A percentile compares a stretch with the other conserved stretches of the same genome.
Conservation (phyloP, 2,797 vertebrate genomes). For the Pempheris klunzingeri region DNA sequence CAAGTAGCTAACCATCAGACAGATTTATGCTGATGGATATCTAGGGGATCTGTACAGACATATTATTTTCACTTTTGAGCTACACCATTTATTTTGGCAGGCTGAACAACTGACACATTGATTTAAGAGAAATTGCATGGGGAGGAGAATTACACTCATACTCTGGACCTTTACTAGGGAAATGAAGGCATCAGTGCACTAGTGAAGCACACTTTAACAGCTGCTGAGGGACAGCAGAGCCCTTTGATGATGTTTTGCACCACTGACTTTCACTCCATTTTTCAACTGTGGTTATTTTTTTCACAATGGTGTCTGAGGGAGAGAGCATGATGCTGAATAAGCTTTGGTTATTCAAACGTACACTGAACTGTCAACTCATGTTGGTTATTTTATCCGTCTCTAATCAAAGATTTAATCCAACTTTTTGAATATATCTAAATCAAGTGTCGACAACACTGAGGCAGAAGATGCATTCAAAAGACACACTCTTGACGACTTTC, state of each 20-base stretch:
- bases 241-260: slow-evolving; percentile 28
- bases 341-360: neutral
- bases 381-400: neutral
- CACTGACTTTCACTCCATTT: slow-evolving; percentile 11
- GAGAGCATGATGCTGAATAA: neutral
- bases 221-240: slow-evolving; percentile 14
- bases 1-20: neutral
- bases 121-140: neutral
- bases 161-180: neutral
- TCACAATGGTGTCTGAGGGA: neutral
- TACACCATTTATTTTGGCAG: slow-evolving; percentile 25
- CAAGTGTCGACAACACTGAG: slow-evolving; percentile 1
- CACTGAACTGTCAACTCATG: neutral
- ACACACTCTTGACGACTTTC: slow-evolving; percentile 12
- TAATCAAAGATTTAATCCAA: slow-evolving; percentile 1
- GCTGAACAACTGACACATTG: slow-evolving; percentile 29
- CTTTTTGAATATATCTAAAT: slow-evolving; percentile 16
- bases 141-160: slow-evolving; percentile 17
- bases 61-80: slow-evolving; percentile 13
- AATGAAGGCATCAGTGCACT: slow-evolving; percentile 11
- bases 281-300: neutral
- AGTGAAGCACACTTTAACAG: slow-evolving; percentile 27
- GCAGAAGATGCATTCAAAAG: slow-evolving; percentile 27
- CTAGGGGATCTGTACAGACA: neutral
- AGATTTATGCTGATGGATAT: neutral